These are phyloP conservation scores for Vultur gryphus DNA, from an alignment of 2,797 vertebrate species.

Conservation along the genomic window DNA sequence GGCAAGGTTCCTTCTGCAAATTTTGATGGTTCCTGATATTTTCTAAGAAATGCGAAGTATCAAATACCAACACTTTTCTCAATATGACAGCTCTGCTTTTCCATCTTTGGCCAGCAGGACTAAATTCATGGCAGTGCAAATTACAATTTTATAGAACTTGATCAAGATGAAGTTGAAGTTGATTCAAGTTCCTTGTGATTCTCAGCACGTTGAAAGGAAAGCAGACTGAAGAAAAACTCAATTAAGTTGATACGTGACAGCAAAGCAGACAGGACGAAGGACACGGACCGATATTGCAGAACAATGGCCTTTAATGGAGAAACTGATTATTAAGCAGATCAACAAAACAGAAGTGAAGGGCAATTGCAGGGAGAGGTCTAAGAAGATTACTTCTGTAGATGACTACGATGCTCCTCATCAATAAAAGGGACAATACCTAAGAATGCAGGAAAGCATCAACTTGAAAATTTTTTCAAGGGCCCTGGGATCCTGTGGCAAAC, in stretches of 20 bases:
- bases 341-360: neutral
- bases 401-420: neutral
- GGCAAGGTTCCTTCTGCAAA: neutral
- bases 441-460: neutral
- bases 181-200: neutral
- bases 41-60: neutral
- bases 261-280: neutral
- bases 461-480: neutral
- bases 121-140: neutral
- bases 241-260: neutral
- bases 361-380: neutral
- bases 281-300: fast-evolving
- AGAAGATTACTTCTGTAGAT: neutral
- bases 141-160: neutral
- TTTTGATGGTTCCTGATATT: neutral
- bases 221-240: neutral
- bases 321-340: neutral
- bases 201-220: neutral
- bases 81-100: neutral
- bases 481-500: neutral
- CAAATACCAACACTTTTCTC: neutral
- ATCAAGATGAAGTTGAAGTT: neutral
- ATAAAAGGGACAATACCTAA: neutral
- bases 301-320: neutral
- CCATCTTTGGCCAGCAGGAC: neutral